phyloP scores from a whole-genome alignment of 1,140 invertebrate genomes.

The Hesperophylax magnus region DNA sequence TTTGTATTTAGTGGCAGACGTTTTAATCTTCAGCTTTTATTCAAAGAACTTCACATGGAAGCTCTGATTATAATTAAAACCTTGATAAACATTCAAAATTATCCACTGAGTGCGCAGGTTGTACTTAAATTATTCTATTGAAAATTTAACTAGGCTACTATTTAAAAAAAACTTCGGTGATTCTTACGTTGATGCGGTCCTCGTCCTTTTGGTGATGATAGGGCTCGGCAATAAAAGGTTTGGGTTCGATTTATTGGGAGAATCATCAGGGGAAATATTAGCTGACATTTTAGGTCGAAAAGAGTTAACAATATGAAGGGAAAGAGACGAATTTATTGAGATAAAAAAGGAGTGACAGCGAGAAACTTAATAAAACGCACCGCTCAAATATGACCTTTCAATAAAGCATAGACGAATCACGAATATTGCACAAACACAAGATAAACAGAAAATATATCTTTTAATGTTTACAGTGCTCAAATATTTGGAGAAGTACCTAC shows the following conservation, averaged over 20 bases:
- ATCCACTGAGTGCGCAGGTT: too few species aligned
- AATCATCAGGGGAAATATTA: conserved; percentile 41
- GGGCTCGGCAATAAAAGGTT: conserved; percentile 80
- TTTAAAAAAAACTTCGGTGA: neutral
- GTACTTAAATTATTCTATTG: neutral
- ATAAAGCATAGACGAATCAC: too few species aligned
- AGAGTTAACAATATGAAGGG: neutral
- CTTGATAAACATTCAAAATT: too few species aligned
- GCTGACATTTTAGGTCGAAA: conserved; percentile 28
- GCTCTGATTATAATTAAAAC: too few species aligned
- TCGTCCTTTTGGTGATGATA: conserved; percentile 82
- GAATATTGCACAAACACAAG: too few species aligned
- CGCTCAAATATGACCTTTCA: conserved; percentile 28
- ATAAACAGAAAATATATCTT: neutral
- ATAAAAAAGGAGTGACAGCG: conserved; percentile 33
- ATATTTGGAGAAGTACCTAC: too few species aligned
- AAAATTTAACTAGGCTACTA: neutral
- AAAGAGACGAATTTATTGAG: conserved; percentile 3
- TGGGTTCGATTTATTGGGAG: conserved; percentile 57
- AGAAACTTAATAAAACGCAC: conserved; percentile 29
- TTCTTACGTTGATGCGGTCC: conserved; percentile 85
- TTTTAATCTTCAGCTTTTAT: too few species aligned
- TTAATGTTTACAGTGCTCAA: too few species aligned
- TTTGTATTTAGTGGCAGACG: too few species aligned
- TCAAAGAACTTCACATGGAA: too few species aligned